Base-by-base conservation (phyloP, 2,888 invertebrate species). In the Clostera curtula region DNA sequence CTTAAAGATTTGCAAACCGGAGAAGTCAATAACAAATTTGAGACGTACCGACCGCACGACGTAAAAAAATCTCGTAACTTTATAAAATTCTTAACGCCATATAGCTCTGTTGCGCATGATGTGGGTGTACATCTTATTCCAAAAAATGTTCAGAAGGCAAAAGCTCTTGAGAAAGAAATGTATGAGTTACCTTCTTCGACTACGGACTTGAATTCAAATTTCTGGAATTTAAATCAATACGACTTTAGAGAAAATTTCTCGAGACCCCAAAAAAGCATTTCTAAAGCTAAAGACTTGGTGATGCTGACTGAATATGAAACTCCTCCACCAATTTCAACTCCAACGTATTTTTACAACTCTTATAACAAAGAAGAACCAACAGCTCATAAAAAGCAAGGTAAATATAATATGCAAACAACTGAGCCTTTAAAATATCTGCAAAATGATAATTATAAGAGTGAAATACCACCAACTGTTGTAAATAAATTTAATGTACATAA, bases 301-400 rank as follows among this genome's bases (percentile, higher is more conserved):
- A 48, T 25, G 10, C 36, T 73, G 40, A 65, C 69, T 4, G 64
- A 71, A 39, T 71, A 47, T 41, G 77, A 76, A 59, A 68, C 67
- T 1, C 72, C 76, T 5, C 72, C 76, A 12, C 63, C 69, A n/a
- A 37, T 46, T 10, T 28, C 40, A 2, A 49, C 25, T 19, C 29
- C 36, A 25, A 38, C 45, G 24, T 48, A 46, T 40, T 47, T 47
- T 8, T 43, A 45, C 9, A 48, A 39, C 34, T 39, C 30, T n/a
- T 27, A 35, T 11, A 36, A 53, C 27, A 31, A 21, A 3, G 40
- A 43, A 19, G 49, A 45, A 13, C 18, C 29, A 8, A 30, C 36
- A n/a, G n/a, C 6, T 24, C 26, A 5, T 26, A 48, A 2, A 32
- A 42, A n/a, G 31, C 47, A 10, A 33, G 49, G 44, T 25, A 52